Base-by-base conservation (phyloP, 2,113 vertebrate species). In the Sinosuthora webbiana region DNA sequence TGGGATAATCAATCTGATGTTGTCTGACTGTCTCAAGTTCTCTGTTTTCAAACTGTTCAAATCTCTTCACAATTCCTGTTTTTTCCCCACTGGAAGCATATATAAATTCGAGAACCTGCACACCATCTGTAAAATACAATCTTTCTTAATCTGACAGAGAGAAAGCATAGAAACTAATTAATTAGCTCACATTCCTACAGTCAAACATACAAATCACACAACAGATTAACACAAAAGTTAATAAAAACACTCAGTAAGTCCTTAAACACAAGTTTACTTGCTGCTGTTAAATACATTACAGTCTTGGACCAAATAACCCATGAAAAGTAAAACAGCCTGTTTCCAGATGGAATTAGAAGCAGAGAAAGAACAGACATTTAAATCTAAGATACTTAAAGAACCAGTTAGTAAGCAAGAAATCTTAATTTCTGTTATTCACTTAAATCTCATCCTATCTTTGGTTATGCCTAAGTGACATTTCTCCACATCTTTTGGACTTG, bases 61-160 rank as follows among this genome's bases (percentile, higher is more conserved):
- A 98, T 75, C 96, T 99, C 96, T 98, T 98, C 89, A 99, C 96
- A 6, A 99, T 96, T 95, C 99, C 99, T 11, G 98, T 98, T 91
- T 83, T 97, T 93, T 99, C 98, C 19, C 98, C 99, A 6, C 98
- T 98, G 76, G 98, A 99, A 50, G 99, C 99, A 42, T 99, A 98
- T 18, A 98, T 98, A 86, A 99, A 99, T 62, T 84, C 93, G 1
- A 99, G 98, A 86, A 99, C 56, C 89, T 98, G 97, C 42, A 98
- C 96, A 30, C 87, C 91, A 80, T 98, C 99, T 99, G 96, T 53
- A 97, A 97, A 95, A 64, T 52, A 89, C 50, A 97, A 73, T 84
- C 63, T 15, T 82, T 63, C 59, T 90, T 92, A 91, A 95, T 89
- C 37, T 80, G 78, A 41, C 56, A 65, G 63, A 67, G 90, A 93